Evolutionary conservation across 2,888 invertebrate species (phyloP).

Genomic region (Caenorhabditis wallacei): DNA sequence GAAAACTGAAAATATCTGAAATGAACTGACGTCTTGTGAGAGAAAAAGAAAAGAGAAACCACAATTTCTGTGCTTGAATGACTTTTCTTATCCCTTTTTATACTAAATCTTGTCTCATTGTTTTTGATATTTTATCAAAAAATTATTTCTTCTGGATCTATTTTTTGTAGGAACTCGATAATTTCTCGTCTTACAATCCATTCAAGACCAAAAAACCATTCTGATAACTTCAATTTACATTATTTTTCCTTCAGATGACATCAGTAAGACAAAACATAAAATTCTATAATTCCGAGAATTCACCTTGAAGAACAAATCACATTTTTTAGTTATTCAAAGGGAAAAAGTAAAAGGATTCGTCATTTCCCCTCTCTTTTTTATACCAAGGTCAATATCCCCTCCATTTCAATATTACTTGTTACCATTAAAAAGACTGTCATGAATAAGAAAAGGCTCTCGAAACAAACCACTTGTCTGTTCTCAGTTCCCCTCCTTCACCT

Average conservation of each 20-base stretch:
- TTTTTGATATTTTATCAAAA: not conserved
- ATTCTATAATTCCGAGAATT: not conserved
- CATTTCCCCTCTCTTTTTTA: constrained; percentile 11
- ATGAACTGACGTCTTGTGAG: not conserved
- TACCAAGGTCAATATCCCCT: constrained; percentile 57
- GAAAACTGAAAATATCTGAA: not conserved
- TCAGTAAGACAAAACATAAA: not conserved
- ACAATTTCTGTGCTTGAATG: constrained; percentile 2
- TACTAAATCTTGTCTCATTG: not conserved
- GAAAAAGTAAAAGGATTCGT: constrained; percentile 30
- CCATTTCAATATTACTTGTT: too few species aligned
- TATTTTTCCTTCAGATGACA: too few species aligned
- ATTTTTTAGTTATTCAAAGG: too few species aligned
- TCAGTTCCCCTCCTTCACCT: not conserved
- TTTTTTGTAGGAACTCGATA: too few species aligned
- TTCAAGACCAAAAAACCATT: too few species aligned
- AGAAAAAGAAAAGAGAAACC: not conserved
- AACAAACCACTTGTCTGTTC: constrained; percentile 53
- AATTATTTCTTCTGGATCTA: not conserved
- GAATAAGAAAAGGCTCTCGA: constrained; percentile 48
- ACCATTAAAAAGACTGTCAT: constrained; percentile 10
- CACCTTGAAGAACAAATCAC: constrained; percentile 38
- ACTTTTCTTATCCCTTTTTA: not conserved
- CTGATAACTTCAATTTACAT: too few species aligned
- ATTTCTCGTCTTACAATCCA: too few species aligned